Percentiles rank a stretch among this genome's conserved stretches.
Evolutionary conservation across 1,140 invertebrate species (phyloP).

Genomic region (Geopemphigus sp.): DNA sequence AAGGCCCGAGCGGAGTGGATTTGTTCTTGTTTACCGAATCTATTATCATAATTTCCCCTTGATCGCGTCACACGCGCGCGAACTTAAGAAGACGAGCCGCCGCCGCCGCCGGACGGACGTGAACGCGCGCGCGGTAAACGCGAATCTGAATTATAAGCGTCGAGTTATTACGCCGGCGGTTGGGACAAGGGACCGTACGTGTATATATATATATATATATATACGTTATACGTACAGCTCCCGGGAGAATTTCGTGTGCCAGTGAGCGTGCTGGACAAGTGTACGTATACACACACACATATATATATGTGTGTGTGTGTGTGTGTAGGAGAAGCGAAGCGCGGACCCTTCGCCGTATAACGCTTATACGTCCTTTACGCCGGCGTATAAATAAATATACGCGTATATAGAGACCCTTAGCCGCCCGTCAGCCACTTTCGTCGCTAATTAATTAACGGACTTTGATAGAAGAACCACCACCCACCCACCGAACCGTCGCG

Average conservation of each 20-base stretch:
- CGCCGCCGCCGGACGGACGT: too few species aligned
- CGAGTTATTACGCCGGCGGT: neutral
- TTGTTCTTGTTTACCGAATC: constrained; percentile 47
- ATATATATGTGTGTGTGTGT: neutral
- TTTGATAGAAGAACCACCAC: constrained; percentile 20
- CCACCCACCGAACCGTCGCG: too few species aligned
- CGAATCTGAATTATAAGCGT: constrained; percentile 36
- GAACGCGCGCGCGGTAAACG: constrained; percentile 5
- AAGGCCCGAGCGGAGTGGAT: too few species aligned
- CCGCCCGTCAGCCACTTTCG: constrained; percentile 3
- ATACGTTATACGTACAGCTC: neutral
- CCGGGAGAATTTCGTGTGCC: neutral
- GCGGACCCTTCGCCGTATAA: neutral
- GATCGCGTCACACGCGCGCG: constrained; percentile 40
- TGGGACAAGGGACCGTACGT: too few species aligned
- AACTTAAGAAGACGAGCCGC: constrained; percentile 11
- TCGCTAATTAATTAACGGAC: constrained; percentile 44
- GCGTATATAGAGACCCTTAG: neutral
- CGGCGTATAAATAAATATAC: too few species aligned
- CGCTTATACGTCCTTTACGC: too few species aligned
- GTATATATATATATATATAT: neutral
- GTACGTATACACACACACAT: too few species aligned
- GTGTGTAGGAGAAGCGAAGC: neutral
- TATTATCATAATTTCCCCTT: constrained; percentile 46
- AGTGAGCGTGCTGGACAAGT: neutral